These are phyloP conservation scores for Athetis lepigone DNA, from an alignment of 2,888 invertebrate species.

Conservation along the genomic window DNA sequence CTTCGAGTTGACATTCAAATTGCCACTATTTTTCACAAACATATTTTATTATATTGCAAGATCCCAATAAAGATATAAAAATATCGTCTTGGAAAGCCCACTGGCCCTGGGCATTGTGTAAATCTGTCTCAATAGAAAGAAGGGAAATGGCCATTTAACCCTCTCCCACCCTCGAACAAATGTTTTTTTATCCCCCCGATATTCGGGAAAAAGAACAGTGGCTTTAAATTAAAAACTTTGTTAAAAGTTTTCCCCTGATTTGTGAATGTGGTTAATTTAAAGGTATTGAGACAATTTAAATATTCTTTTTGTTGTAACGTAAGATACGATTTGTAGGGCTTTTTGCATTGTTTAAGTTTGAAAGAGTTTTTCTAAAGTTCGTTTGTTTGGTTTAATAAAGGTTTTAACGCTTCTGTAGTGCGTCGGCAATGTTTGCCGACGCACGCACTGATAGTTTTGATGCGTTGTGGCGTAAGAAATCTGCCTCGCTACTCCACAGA, in stretches of 20 bases:
- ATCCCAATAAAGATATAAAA: slow-evolving; percentile 79
- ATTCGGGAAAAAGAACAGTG: slow-evolving; percentile 59
- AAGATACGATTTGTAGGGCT: slow-evolving; percentile 23
- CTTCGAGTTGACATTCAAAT: slow-evolving; percentile 63
- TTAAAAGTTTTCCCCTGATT: slow-evolving; percentile 59
- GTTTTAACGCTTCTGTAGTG: too few species aligned
- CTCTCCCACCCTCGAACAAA: slow-evolving; percentile 76
- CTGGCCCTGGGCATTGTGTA: slow-evolving; percentile 78
- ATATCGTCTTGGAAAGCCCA: slow-evolving; percentile 73
- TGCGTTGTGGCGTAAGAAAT: too few species aligned
- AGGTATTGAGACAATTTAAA: slow-evolving; percentile 52
- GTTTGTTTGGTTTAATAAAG: too few species aligned
- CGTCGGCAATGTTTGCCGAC: too few species aligned
- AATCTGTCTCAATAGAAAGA: slow-evolving; percentile 80
- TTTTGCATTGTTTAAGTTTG: slow-evolving; percentile 1
- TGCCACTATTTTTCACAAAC: slow-evolving; percentile 65
- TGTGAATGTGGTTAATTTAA: slow-evolving; percentile 62
- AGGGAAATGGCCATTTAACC: slow-evolving; percentile 81
- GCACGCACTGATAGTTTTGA: too few species aligned
- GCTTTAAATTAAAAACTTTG: slow-evolving; percentile 64
- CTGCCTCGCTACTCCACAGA: too few species aligned
- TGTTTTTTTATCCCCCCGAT: slow-evolving; percentile 73
- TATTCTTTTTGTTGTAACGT: slow-evolving; percentile 20
- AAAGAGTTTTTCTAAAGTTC: background rate
- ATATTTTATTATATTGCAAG: slow-evolving; percentile 74